Evolutionary conservation across 1,140 invertebrate species (phyloP).

Genomic region (Oncopodura yosiiana): DNA sequence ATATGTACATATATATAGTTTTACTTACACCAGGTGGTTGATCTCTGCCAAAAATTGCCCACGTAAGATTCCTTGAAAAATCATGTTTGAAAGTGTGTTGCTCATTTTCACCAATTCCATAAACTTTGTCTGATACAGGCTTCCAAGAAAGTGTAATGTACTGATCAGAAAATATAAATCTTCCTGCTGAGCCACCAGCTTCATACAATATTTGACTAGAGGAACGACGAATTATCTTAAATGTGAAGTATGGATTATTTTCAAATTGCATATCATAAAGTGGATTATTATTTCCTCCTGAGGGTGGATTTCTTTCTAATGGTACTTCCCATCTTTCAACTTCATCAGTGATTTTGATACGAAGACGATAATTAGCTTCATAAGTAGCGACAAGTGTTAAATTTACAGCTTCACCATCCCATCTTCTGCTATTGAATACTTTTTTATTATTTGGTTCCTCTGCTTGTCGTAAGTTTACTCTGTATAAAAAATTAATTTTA

Average conservation of each 20-base stretch:
- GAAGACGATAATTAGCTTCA: conserved; percentile 29
- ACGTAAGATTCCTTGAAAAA: conserved; percentile 34
- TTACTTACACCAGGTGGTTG: conserved; percentile 16
- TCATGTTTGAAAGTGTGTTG: conserved; percentile 35
- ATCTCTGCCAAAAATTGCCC: conserved; percentile 15
- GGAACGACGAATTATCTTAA: conserved; percentile 28
- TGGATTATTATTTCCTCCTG: conserved; percentile 9
- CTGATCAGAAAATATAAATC: conserved; percentile 42
- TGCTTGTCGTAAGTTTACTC: conserved; percentile 7
- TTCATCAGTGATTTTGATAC: conserved; percentile 28
- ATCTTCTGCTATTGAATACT: conserved; percentile 1
- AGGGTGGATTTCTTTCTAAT: conserved; percentile 13
- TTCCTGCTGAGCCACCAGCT: too few relatives aligned
- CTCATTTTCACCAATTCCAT: conserved; percentile 45
- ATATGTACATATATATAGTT: neutral
- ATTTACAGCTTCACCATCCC: conserved; percentile 13
- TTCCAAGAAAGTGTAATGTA: conserved; percentile 44
- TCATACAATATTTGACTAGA: too few relatives aligned
- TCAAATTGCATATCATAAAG: conserved; percentile 22
- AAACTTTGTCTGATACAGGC: conserved; percentile 43
- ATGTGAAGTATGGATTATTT: conserved; percentile 25
- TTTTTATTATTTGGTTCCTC: too few relatives aligned
- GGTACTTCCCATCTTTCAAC: conserved; percentile 31
- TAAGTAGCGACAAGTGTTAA: conserved; percentile 16
- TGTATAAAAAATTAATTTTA: too few relatives aligned